Evolutionary conservation across 2,113 vertebrate species (phyloP), one percentile per base, ranked within the genome.

Genomic region (Pomatorhinus ruficollis): DNA sequence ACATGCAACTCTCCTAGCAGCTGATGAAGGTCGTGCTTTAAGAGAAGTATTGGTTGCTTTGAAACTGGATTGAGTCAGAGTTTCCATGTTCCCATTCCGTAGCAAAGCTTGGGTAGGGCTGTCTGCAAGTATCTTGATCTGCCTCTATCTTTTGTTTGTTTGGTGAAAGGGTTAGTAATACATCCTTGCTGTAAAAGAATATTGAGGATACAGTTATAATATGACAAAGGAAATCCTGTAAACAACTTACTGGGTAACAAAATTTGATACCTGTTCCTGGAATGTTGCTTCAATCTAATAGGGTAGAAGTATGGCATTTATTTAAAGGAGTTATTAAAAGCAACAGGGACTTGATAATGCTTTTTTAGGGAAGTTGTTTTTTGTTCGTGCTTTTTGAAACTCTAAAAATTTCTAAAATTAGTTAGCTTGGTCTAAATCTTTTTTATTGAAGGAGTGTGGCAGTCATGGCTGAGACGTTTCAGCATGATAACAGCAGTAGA

Each of bases 31-130:
- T 52, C 2, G 0, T 52, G 5, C 59, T 86, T 90, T 71, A 45
- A 69, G 59, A 69, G 47, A 78, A 44, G 25, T 18, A 20, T 23
- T 49, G 63, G 40, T 47, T 93, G 15, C 31, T 40, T 89, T 91
- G 72, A 53, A 59, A 59, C 30, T 10, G 15, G 16, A 11, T 60
- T 66, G 54, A 60, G 44, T 63, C 47, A 30, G 19, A 40, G 25
- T 37, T 54, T 57, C 9, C 2, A 0, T 10, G 8, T 60, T 54
- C 5, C 30, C 24, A 15, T 89, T 77, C 45, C 0, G 0, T n/a
- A 84, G 63, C 33, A 15, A 75, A 60, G 37, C 20, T 59, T 60
- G 42, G 0, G 0, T 28, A 56, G 82, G 57, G 52, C 53, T 91
- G 42, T 64, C 7, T 5, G 24, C 50, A 39, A 52, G 42, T 37